Evolutionary conservation across 2,797 vertebrate species (phyloP).

Genomic region (Lutjanus campechanus): DNA sequence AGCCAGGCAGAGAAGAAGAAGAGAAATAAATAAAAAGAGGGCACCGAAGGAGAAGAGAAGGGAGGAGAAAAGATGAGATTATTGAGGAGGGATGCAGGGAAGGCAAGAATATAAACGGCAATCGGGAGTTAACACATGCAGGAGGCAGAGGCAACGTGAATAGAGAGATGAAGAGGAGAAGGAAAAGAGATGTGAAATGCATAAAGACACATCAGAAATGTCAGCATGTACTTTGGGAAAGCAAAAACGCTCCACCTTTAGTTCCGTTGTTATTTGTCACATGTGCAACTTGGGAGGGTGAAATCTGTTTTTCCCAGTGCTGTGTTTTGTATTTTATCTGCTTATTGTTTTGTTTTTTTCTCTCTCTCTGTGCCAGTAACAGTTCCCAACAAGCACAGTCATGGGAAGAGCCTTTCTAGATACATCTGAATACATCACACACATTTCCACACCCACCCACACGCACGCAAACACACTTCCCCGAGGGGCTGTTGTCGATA

Average conservation of each 20-base stretch:
- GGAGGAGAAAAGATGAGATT: slow-evolving; percentile 7
- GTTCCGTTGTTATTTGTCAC: slow-evolving; percentile 27
- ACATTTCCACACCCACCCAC: slow-evolving; percentile 42
- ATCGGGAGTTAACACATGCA: not conserved
- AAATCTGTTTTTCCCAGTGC: slow-evolving; percentile 9
- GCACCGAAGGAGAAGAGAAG: not conserved
- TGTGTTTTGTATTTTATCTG: slow-evolving; percentile 18
- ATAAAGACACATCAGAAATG: slow-evolving; percentile 24
- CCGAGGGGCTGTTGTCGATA: slow-evolving; percentile 63
- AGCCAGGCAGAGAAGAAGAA: slow-evolving; percentile 13
- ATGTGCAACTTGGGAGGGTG: not conserved
- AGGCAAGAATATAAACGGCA: not conserved
- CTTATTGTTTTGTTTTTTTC: slow-evolving; percentile 4
- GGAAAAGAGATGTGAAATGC: not conserved
- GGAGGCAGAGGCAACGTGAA: not conserved
- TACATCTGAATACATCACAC: slow-evolving; percentile 59
- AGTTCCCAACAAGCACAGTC: slow-evolving; percentile 24
- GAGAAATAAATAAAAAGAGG: slow-evolving; percentile 22
- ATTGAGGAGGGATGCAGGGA: not conserved
- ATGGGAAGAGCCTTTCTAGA: slow-evolving; percentile 8
- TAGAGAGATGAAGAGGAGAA: not conserved
- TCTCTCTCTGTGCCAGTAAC: slow-evolving; percentile 9
- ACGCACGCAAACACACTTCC: slow-evolving; percentile 45
- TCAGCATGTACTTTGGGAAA: slow-evolving; percentile 23
- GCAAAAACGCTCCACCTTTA: slow-evolving; percentile 11